Evolutionary conservation across 2,113 vertebrate genomes (phyloP).

Genomic region (Crotalus horridus): DNA sequence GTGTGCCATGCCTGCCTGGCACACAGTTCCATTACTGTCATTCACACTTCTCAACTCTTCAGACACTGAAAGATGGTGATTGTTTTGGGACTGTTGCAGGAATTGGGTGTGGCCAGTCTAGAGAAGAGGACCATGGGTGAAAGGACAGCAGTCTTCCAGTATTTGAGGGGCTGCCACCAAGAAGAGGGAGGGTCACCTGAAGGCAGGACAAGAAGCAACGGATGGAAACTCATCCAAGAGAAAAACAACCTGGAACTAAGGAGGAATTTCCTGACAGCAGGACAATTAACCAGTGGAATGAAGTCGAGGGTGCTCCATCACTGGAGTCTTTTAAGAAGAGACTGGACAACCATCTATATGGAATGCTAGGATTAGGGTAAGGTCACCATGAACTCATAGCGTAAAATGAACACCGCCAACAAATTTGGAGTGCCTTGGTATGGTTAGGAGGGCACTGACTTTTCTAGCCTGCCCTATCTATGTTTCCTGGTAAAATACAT

Average conservation of each 20-base stretch:
- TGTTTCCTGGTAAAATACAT: too few species aligned
- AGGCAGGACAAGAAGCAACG: neutral
- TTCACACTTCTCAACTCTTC: neutral
- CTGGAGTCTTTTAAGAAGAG: neutral
- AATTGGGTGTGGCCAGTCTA: neutral
- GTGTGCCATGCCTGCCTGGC: neutral
- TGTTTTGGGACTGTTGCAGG: neutral
- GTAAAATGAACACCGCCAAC: too few species aligned
- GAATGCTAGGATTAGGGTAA: too few species aligned
- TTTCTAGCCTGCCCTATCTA: too few species aligned
- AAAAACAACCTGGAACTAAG: neutral
- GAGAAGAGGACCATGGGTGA: neutral
- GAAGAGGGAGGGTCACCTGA: neutral
- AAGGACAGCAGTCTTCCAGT: neutral
- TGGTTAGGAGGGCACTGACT: too few species aligned
- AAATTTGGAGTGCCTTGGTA: too few species aligned
- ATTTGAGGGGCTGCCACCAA: neutral
- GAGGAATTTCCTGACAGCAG: neutral
- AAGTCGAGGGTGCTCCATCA: neutral
- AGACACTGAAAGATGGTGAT: too few species aligned
- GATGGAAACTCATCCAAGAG: neutral
- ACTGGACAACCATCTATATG: neutral
- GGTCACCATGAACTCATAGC: too few species aligned
- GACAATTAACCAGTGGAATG: neutral
- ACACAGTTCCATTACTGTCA: neutral